Percentiles rank a stretch among this genome's conserved stretches.
These are phyloP conservation scores for Scolopax bukidnonensis DNA, from an alignment of 2,797 vertebrate genomes.

Conservation along the genomic window DNA sequence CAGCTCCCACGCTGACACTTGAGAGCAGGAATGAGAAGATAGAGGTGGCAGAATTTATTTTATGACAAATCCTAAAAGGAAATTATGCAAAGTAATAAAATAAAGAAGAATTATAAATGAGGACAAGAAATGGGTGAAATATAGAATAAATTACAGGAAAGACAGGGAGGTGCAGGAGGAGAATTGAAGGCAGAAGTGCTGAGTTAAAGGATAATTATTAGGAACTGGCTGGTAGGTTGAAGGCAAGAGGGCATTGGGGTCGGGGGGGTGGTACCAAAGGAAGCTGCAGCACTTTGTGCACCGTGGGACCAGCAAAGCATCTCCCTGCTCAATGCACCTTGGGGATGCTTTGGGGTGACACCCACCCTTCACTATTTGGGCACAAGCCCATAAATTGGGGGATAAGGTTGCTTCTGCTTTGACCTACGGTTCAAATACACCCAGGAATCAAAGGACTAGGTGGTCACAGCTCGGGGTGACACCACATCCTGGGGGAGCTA, in stretches of 20 bases:
- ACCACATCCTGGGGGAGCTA: background rate
- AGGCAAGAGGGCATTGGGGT: background rate
- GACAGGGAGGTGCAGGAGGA: background rate
- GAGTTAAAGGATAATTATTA: constrained; percentile 51
- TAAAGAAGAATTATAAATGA: constrained; percentile 75
- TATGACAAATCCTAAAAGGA: constrained; percentile 70
- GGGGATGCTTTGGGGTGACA: background rate
- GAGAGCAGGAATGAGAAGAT: constrained; percentile 26
- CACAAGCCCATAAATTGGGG: background rate
- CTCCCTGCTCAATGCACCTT: background rate
- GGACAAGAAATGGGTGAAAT: constrained; percentile 61
- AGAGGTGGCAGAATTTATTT: constrained; percentile 67
- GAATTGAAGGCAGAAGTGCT: constrained; percentile 46
- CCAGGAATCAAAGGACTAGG: background rate
- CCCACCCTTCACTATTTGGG: rapidly evolving
- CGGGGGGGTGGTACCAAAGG: background rate
- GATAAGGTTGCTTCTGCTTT: background rate
- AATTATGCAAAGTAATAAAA: constrained; percentile 77
- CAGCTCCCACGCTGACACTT: background rate
- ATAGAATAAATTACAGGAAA: constrained; percentile 57
- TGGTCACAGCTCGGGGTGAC: background rate
- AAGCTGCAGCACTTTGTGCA: background rate
- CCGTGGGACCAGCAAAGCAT: background rate
- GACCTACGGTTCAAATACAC: background rate
- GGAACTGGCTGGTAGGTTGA: background rate